Evolutionary conservation across 2,797 vertebrate genomes (phyloP).

Genomic region (Argyrosomus regius): DNA sequence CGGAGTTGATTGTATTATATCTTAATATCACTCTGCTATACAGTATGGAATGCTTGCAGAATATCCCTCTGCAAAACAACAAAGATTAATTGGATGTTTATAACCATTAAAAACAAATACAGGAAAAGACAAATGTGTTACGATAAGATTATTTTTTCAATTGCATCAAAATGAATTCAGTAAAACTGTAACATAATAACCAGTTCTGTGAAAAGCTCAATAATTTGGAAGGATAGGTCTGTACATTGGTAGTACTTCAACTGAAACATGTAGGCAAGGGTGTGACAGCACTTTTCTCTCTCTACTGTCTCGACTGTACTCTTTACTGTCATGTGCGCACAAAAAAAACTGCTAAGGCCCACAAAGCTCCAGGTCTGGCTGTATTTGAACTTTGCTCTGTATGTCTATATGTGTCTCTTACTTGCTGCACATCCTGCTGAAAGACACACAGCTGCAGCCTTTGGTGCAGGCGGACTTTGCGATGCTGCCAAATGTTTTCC

Average conservation of each 20-base stretch:
- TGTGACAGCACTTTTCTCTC: not conserved
- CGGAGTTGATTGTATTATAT: slow-evolving; percentile 37
- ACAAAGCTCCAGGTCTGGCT: not conserved
- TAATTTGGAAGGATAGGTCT: not conserved
- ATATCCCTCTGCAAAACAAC: slow-evolving; percentile 3
- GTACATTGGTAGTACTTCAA: not conserved
- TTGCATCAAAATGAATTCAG: not conserved
- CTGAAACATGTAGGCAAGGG: not conserved
- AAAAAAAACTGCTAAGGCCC: not conserved
- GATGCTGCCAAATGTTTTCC: slow-evolving; percentile 99
- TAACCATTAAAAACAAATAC: not conserved
- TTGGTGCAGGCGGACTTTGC: slow-evolving; percentile 97
- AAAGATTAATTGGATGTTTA: not conserved
- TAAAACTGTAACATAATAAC: not conserved
- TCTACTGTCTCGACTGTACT: not conserved
- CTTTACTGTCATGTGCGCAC: not conserved
- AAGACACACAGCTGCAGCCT: slow-evolving; percentile 97
- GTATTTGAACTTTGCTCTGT: not conserved
- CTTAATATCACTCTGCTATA: slow-evolving; percentile 34
- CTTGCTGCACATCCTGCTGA: slow-evolving; percentile 98
- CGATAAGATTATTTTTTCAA: not conserved
- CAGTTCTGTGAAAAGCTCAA: not conserved
- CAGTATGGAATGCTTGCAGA: not conserved
- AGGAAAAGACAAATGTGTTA: not conserved
- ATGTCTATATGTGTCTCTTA: slow-evolving; percentile 62